These are phyloP conservation scores for Onychorhynchus coronatus DNA, from an alignment of 2,113 vertebrate species.

Conservation along the genomic window DNA sequence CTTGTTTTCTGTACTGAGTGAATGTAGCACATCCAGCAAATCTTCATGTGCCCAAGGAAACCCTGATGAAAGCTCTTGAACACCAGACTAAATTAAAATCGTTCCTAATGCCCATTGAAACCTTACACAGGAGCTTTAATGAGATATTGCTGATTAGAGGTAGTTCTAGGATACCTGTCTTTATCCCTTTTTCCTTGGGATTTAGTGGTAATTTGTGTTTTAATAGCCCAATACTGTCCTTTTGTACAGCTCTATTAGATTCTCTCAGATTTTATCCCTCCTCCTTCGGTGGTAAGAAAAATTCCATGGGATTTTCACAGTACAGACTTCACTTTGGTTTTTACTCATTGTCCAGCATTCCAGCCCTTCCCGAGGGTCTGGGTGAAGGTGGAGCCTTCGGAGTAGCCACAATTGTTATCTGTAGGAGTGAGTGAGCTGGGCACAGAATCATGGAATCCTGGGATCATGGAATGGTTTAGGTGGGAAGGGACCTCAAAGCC, in stretches of 20 bases:
- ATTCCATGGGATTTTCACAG: background rate
- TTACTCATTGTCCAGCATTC: background rate
- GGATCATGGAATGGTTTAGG: background rate
- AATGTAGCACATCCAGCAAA: background rate
- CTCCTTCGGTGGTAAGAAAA: background rate
- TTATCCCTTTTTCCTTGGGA: background rate
- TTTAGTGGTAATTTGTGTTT: constrained; percentile 3
- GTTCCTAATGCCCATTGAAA: background rate
- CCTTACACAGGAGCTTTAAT: background rate
- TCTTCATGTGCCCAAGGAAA: background rate
- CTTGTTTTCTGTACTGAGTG: background rate
- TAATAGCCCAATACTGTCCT: background rate
- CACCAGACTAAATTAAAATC: background rate
- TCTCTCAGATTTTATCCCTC: background rate
- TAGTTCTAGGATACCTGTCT: background rate
- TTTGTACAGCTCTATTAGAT: background rate
- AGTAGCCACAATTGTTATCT: background rate
- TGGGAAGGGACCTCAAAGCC: background rate
- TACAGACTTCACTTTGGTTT: background rate
- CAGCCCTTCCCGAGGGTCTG: background rate
- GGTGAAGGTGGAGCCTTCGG: background rate
- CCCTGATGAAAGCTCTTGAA: background rate
- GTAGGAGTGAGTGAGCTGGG: background rate
- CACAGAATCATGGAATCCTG: fast-evolving
- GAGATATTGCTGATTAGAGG: background rate